Evolutionary conservation across 2,113 vertebrate species (phyloP).

Genomic region (Irena cyanogastra): DNA sequence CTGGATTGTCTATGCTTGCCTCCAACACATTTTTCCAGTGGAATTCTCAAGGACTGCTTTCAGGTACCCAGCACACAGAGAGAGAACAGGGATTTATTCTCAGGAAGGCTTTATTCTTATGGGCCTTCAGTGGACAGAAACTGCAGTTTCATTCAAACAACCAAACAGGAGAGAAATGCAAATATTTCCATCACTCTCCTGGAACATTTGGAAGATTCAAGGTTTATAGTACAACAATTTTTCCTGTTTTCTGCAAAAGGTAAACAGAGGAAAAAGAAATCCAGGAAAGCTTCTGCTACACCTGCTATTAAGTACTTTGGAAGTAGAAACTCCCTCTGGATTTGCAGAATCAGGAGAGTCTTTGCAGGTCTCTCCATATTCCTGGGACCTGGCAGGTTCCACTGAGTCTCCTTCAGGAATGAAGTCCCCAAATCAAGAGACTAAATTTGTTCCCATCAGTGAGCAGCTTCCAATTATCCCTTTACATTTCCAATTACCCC

Average conservation of each 20-base stretch:
- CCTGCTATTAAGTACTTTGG: neutral
- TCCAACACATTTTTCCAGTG: neutral
- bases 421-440: neutral
- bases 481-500: neutral
- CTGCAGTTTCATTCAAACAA: neutral
- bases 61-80: neutral
- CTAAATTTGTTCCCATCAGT: neutral
- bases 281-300: neutral
- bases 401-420: neutral
- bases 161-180: neutral
- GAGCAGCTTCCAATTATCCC: neutral
- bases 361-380: neutral
- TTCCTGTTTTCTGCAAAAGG: neutral
- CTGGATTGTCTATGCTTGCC: neutral
- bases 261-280: neutral
- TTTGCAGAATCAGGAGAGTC: no score
- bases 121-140: neutral
- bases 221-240: neutral
- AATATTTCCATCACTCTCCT: neutral
- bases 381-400: neutral
- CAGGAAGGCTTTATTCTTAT: neutral
- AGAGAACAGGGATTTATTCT: neutral
- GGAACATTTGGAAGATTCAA: neutral
- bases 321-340: neutral
- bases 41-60: neutral